Percentiles rank a stretch among this genome's conserved stretches.
Evolutionary conservation across 2,797 vertebrate genomes (phyloP).

Genomic region (Rhinichthys osculus): DNA sequence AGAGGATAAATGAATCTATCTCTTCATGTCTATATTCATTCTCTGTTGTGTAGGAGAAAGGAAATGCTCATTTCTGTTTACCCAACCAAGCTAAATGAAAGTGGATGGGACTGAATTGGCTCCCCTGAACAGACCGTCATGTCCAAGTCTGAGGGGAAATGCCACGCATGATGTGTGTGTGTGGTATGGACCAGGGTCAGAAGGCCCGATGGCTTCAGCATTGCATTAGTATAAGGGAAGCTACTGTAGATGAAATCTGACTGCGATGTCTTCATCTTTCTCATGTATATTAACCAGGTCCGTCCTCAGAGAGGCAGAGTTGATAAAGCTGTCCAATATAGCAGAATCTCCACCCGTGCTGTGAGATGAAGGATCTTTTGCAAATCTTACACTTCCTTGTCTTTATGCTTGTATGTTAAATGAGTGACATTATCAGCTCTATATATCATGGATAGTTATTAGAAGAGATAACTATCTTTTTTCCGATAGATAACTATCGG

Average conservation of each 20-base stretch:
- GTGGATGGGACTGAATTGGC: slow-evolving; percentile 53
- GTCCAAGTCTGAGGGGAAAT: slow-evolving; percentile 52
- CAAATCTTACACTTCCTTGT: slow-evolving; percentile 26
- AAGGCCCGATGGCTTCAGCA: not conserved
- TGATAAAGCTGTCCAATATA: slow-evolving; percentile 27
- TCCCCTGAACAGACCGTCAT: slow-evolving; percentile 21
- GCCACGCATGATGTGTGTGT: slow-evolving; percentile 3
- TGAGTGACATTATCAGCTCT: slow-evolving; percentile 29
- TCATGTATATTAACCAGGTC: slow-evolving; percentile 28
- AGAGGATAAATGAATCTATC: slow-evolving; percentile 71
- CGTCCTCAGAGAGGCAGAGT: slow-evolving; percentile 3
- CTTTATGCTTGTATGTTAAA: slow-evolving; percentile 3
- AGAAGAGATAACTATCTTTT: no score
- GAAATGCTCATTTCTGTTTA: slow-evolving; percentile 57
- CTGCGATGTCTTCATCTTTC: slow-evolving; percentile 32
- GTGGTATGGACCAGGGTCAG: slow-evolving; percentile 14
- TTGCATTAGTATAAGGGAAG: not conserved
- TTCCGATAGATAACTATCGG: no score
- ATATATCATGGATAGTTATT: slow-evolving; percentile 4
- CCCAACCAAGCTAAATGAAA: slow-evolving; percentile 44
- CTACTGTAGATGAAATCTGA: slow-evolving; percentile 28
- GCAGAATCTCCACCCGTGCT: not conserved
- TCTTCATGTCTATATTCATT: slow-evolving; percentile 72
- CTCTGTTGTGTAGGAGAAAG: slow-evolving; percentile 45
- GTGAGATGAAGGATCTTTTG: slow-evolving; percentile 12